These are phyloP conservation scores for Steromphala cineraria DNA, from an alignment of 2,888 invertebrate species.

Conservation along the genomic window DNA sequence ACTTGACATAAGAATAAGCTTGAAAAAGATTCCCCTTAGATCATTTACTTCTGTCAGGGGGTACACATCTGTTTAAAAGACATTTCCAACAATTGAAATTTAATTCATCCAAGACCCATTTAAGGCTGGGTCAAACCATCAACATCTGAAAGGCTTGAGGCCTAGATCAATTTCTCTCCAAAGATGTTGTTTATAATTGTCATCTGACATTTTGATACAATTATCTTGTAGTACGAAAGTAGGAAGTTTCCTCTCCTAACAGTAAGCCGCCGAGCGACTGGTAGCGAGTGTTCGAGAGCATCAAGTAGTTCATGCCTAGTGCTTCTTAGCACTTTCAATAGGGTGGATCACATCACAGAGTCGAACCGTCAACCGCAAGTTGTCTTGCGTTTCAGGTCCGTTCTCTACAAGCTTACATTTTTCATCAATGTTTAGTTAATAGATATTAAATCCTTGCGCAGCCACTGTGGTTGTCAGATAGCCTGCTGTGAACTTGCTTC, in stretches of 20 bases:
- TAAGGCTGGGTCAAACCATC: not conserved
- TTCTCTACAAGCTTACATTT: not conserved
- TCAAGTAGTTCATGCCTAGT: not conserved
- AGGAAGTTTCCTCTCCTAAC: not conserved
- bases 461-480: conserved; percentile 9
- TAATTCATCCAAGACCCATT: conserved; percentile 8
- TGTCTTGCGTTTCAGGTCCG: not conserved
- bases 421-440: conserved; percentile 11
- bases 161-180: not conserved
- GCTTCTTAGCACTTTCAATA: no score
- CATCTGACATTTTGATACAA: not conserved
- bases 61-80: conserved; percentile 6
- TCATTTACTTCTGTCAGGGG: not conserved
- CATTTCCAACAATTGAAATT: conserved; percentile 1
- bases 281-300: not conserved
- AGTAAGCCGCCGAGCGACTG: not conserved
- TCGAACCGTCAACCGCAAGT: not conserved
- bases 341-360: not conserved
- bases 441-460: not conserved
- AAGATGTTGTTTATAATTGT: not conserved
- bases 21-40: not conserved
- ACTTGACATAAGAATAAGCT: conserved; percentile 14
- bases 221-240: conserved; percentile 17
- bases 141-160: not conserved
- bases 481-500: conserved; percentile 16